These are phyloP conservation scores for Aromia moschata DNA, from an alignment of 2,888 invertebrate species.

Conservation along the genomic window DNA sequence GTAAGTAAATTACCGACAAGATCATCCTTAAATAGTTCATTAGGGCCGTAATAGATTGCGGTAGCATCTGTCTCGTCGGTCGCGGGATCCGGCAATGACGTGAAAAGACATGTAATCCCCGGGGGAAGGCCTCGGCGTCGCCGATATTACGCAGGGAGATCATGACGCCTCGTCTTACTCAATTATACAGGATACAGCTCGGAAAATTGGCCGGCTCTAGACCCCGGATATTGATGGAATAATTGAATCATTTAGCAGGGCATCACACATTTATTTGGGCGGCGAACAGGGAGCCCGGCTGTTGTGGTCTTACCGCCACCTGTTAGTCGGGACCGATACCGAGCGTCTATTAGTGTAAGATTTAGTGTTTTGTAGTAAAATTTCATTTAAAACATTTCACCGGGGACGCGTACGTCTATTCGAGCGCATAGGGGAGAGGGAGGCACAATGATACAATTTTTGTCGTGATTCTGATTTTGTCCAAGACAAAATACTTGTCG, in stretches of 20 bases:
- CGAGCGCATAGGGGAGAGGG: too few relatives aligned
- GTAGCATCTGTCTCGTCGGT: constrained; percentile 41
- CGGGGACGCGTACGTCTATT: too few relatives aligned
- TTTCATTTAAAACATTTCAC: too few relatives aligned
- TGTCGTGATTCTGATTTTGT: too few relatives aligned
- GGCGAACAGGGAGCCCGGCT: too few relatives aligned
- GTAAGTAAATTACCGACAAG: constrained; percentile 38
- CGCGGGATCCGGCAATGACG: constrained; percentile 49
- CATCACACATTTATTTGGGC: neutral
- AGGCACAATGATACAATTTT: too few relatives aligned
- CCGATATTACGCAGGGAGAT: constrained; percentile 38
- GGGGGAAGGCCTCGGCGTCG: constrained; percentile 29
- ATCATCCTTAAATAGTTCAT: constrained; percentile 40
- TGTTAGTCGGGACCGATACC: too few relatives aligned
- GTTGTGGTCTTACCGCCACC: neutral
- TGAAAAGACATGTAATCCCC: constrained; percentile 51
- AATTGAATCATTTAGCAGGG: neutral
- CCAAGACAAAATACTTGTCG: too few relatives aligned
- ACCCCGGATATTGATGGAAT: neutral
- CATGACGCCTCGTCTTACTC: constrained; percentile 41
- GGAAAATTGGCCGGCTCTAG: neutral
- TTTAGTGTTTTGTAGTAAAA: too few relatives aligned
- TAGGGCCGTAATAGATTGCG: constrained; percentile 24
- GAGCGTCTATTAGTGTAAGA: too few relatives aligned
- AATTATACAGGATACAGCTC: constrained; percentile 6